Evolutionary conservation across 1,140 invertebrate genomes (phyloP).

Genomic region (Pentalonia nigronervosa): DNA sequence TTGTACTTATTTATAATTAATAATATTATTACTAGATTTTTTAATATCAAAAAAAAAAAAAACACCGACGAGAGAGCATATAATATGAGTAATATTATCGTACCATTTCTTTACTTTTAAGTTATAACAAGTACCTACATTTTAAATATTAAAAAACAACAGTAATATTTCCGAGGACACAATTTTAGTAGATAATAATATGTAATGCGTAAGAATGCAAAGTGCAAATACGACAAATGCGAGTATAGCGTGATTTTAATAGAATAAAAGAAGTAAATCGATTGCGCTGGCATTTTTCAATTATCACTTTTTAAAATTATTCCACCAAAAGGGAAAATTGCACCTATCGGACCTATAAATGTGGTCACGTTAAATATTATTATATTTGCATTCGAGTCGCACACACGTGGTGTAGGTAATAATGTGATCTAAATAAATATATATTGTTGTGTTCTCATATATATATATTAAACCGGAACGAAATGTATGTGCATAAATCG

Average conservation of each 20-base stretch:
- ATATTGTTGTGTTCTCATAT: not conserved
- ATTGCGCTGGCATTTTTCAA: not conserved
- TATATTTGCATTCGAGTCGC: not conserved
- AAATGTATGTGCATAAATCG: not conserved
- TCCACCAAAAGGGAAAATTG: not conserved
- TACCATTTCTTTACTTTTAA: too few species aligned
- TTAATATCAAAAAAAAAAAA: too few species aligned
- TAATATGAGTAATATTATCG: too few species aligned
- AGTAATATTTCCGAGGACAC: not conserved
- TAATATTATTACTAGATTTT: too few species aligned
- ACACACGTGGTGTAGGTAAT: not conserved
- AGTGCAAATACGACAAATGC: not conserved
- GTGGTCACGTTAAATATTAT: not conserved
- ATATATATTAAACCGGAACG: slow-evolving; percentile 25
- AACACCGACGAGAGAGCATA: too few species aligned
- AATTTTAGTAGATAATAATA: not conserved
- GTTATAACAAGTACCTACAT: not conserved
- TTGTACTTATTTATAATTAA: too few species aligned
- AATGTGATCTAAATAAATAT: not conserved
- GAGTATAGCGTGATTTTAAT: too few species aligned
- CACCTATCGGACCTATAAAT: not conserved
- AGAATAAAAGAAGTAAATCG: not conserved
- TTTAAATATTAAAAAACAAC: not conserved
- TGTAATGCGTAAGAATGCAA: not conserved
- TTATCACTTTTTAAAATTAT: not conserved